Evolutionary conservation across 2,113 vertebrate genomes (phyloP), one percentile per base, ranked within the genome.

Genomic region (Vulpes ferrilata): DNA sequence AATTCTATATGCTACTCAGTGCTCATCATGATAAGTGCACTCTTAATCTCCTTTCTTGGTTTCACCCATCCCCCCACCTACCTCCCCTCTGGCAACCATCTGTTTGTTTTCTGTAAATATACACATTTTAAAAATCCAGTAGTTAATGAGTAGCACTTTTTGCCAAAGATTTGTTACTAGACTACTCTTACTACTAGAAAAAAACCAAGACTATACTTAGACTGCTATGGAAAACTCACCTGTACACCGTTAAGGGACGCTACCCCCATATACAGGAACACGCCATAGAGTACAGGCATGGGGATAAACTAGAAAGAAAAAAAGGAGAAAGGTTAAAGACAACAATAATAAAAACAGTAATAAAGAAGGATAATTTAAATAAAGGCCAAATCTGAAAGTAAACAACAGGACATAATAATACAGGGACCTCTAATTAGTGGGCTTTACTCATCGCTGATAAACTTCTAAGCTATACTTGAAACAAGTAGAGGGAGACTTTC

Each of bases 191-290:
- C 60, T 35, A 19, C 11, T 2, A 79, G 32, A 84, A 85, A 23
- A 51, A 51, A 38, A 35, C 1, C 1, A 16, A 5, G 11, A 38
- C 17, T 35, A 25, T 53, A 5, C 19, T 87, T 38, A 27, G 32
- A 73, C 62, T 79, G 38, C 57, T 22, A 71, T 19, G 16, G 73
- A 95, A 79, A 78, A 97, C 98, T 97, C 93, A 99, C 99, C 99
- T 99, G 99, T 78, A 99, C 99, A 0, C 99, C 99, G 0, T 99
- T 99, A 65, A 99, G 99, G 1, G 99, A 99, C 0, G 99, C 99
- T 0, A 99, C 99, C 0, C 99, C 99, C 99, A 99, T 99, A 81
- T 99, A 99, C 16, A 99, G 99, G 98, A 99, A 99, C 91, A 99
- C 99, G 0, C 99, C 99, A 0, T 99, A 99, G 35, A 99, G 99